Conservation (phyloP, 2,113 vertebrate species). For the Anoura caudifer region DNA sequence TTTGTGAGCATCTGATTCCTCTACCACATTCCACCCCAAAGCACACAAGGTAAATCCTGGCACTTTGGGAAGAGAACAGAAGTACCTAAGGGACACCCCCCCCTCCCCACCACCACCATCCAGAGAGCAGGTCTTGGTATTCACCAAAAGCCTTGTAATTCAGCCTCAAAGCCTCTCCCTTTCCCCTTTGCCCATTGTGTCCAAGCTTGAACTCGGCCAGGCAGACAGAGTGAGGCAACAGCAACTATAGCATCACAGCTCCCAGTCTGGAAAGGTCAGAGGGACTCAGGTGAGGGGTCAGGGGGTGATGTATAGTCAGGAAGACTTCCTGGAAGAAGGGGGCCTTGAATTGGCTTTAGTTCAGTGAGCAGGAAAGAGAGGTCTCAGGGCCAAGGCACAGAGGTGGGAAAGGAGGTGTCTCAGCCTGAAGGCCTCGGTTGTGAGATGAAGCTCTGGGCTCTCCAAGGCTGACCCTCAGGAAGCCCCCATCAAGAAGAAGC, state of each 20-base stretch:
- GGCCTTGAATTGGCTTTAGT: background rate
- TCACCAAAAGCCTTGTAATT: background rate
- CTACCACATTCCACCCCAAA: background rate
- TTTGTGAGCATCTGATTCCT: background rate
- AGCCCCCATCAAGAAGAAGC: slow-evolving; percentile 92
- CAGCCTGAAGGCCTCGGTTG: background rate
- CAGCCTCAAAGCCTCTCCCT: background rate
- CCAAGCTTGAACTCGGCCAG: background rate
- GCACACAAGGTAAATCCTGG: background rate
- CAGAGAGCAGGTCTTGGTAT: background rate
- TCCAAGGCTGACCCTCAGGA: slow-evolving; percentile 60
- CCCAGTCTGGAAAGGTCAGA: background rate
- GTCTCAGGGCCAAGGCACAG: background rate
- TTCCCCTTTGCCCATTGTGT: background rate
- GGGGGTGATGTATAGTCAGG: background rate
- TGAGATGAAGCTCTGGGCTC: slow-evolving; percentile 2
- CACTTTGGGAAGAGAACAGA: background rate
- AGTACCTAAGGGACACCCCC: background rate
- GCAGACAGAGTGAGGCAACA: background rate
- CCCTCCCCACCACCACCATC: no score
- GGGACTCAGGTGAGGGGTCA: background rate
- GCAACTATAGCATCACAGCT: background rate
- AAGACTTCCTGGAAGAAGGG: background rate
- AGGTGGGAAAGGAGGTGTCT: background rate
- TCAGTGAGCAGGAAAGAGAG: background rate